Percentiles rank a stretch among this genome's conserved stretches.
These are phyloP conservation scores for Andrena trimmerana DNA, from an alignment of 2,888 invertebrate genomes.

Conservation along the genomic window DNA sequence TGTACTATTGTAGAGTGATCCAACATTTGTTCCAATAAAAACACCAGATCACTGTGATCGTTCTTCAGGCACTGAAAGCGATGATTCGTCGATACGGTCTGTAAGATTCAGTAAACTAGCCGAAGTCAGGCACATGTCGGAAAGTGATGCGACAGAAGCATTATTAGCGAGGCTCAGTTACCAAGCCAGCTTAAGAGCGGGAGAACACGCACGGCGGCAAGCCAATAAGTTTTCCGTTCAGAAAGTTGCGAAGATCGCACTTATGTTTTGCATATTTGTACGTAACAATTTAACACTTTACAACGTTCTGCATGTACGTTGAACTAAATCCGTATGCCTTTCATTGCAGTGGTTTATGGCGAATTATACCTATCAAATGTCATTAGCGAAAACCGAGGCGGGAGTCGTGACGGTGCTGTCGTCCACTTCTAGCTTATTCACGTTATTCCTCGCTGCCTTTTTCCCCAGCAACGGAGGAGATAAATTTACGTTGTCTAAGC, in stretches of 20 bases:
- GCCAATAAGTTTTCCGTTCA: constrained; percentile 92
- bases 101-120: constrained; percentile 97
- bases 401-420: constrained; percentile 95
- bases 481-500: constrained; percentile 94
- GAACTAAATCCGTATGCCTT: constrained; percentile 33
- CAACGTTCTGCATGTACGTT: not conserved
- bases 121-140: constrained; percentile 95
- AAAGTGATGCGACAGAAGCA: constrained; percentile 96
- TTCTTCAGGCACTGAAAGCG: constrained; percentile 92
- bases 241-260: constrained; percentile 93
- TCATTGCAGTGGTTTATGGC: constrained; percentile 96
- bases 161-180: constrained; percentile 97
- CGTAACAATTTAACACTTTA: constrained; percentile 76
- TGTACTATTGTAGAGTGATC: constrained; percentile 90
- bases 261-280: constrained; percentile 94
- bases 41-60: constrained; percentile 89
- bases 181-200: constrained; percentile 94
- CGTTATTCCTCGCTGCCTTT: constrained; percentile 93
- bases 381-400: constrained; percentile 93
- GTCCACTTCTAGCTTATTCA: constrained; percentile 95
- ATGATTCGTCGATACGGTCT: constrained; percentile 94
- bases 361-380: constrained; percentile 96
- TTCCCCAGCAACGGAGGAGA: constrained; percentile 94
- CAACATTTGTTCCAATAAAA: constrained; percentile 96
- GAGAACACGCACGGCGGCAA: constrained; percentile 91